Percentiles rank a stretch among this genome's conserved stretches.
Conservation (phyloP, 2,888 invertebrate genomes). For the Lithophane leautieri region DNA sequence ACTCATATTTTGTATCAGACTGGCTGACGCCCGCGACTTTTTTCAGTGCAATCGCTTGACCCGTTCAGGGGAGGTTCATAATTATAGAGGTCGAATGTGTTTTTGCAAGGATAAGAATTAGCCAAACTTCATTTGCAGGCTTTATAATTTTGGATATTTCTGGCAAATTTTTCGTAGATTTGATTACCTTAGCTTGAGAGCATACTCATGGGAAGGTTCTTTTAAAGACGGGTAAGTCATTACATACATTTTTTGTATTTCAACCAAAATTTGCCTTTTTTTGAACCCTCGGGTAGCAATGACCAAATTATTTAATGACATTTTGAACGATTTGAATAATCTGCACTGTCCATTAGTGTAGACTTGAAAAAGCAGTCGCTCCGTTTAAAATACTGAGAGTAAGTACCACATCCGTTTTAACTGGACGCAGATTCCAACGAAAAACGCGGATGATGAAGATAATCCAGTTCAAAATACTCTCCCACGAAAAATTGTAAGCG, state of each 20-base stretch:
- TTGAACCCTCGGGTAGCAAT: background rate
- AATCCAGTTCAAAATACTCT: slow-evolving; percentile 20
- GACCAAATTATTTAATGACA: background rate
- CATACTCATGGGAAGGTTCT: background rate
- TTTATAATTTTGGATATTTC: background rate
- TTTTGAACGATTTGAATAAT: background rate
- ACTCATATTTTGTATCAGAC: slow-evolving; percentile 8
- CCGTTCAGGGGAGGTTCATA: background rate
- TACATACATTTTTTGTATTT: background rate
- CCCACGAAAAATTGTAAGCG: slow-evolving; percentile 11
- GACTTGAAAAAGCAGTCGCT: background rate
- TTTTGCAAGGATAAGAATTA: too few species aligned
- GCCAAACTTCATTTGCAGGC: background rate
- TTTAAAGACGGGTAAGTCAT: background rate
- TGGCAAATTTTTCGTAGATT: background rate
- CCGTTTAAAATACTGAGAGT: background rate
- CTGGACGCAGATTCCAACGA: background rate
- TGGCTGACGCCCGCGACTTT: background rate
- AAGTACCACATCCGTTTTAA: background rate
- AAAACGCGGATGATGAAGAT: background rate
- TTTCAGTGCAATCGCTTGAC: background rate
- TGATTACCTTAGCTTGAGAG: background rate
- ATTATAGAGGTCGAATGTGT: too few species aligned
- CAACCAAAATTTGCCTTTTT: background rate
- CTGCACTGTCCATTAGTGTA: background rate